Conservation (phyloP, 2,113 vertebrate species). For the Psilopsiagon aurifrons region DNA sequence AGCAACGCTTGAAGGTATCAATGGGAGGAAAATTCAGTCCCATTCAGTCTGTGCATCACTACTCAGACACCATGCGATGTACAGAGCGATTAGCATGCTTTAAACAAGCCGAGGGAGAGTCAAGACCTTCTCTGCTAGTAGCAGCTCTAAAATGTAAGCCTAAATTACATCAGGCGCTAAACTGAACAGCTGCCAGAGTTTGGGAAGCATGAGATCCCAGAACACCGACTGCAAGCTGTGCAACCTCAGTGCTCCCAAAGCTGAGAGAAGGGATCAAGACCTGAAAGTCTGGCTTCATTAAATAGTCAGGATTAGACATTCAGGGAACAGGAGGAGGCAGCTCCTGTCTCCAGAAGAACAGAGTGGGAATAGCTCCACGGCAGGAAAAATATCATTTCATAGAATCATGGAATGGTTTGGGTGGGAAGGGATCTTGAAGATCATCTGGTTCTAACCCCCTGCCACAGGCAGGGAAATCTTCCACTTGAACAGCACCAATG, state of each 20-base stretch:
- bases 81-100: accelerated
- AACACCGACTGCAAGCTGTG: neutral
- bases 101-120: neutral
- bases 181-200: neutral
- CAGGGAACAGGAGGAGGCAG: neutral
- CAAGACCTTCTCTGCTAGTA: neutral
- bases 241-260: accelerated
- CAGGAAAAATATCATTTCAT: neutral
- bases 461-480: neutral
- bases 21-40: neutral
- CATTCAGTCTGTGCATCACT: accelerated
- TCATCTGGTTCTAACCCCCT: neutral
- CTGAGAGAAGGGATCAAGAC: neutral
- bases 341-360: neutral
- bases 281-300: neutral
- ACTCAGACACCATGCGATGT: neutral
- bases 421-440: neutral
- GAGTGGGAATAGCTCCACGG: neutral
- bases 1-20: neutral
- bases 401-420: neutral
- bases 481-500: neutral
- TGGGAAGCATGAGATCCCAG: neutral
- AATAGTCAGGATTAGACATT: neutral
- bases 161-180: neutral
- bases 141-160: neutral